Base-by-base conservation (phyloP, 2,113 vertebrate species). In the Colistium nudipinnis region DNA sequence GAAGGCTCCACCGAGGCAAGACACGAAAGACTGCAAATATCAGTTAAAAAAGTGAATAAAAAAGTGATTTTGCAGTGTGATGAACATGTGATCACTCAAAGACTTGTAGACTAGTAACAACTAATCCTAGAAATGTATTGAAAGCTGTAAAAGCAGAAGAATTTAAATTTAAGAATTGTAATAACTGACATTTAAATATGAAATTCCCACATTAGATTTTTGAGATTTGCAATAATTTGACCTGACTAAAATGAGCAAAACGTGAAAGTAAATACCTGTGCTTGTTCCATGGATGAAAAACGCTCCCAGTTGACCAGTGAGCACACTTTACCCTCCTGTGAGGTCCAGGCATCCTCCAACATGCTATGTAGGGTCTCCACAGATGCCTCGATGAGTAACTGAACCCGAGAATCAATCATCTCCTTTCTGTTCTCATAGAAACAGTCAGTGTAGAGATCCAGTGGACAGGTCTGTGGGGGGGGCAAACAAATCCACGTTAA, bases 401-500 rank as follows among this genome's bases (percentile, higher is more conserved):
- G 86, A 28, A 96, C 91, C 17, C 94, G 91, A 41, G 81, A 76
- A 68, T 95, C 94, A 0, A 99, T 91, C 7, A 85, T 91, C 2
- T 84, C 90, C 19, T 19, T 79, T 81, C 98, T 92, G 88, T 92
- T 97, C 49, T 91, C 82, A 10, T 95, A 98, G 91, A 99, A 99
- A 87, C 92, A 89, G 83, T 99, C 96, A 0, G 97, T 99, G 81
- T 94, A 93, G 54, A 99, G 81, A 89, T 99, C 98, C 89, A 99
- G 85, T 0, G 97, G 98, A 67, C 35, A 93, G 0, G 91, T 92
- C 98, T 99, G 87, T 10, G 51, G 9, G 10, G 1, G 49, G 38
- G n/a, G n/a, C n/a, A 70, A 55, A 59, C 27, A 27, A 51, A 33
- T 13, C 3, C 3, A 7, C 57, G 14, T 30, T 51, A 6, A 62